Conservation (phyloP, 1,140 invertebrate genomes). For the Scylla paramamosain region DNA sequence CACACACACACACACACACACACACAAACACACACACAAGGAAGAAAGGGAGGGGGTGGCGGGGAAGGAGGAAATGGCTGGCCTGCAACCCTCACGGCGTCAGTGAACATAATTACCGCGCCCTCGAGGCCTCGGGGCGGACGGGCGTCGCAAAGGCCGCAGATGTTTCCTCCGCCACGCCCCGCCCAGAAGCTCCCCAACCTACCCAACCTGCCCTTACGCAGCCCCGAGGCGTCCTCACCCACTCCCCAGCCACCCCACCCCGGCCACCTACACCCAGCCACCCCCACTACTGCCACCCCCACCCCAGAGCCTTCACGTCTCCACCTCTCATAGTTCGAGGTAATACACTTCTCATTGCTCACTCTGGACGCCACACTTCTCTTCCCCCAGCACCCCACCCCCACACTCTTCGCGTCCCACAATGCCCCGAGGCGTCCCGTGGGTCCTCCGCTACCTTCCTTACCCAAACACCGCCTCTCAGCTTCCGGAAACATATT, state of each 20-base stretch:
- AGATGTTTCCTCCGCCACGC: neutral
- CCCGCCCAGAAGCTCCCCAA: neutral
- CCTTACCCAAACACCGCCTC: neutral
- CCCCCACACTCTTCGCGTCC: neutral
- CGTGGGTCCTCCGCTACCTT: slow-evolving; percentile 5
- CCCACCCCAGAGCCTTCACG: neutral
- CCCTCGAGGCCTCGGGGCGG: slow-evolving; percentile 14
- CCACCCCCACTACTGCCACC: neutral
- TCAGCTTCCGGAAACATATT: slow-evolving; percentile 37
- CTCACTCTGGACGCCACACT: slow-evolving; percentile 9
- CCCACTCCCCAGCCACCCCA: neutral
- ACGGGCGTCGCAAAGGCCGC: neutral
- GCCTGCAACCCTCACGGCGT: slow-evolving; percentile 16
- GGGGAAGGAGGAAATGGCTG: neutral
- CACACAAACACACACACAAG: neutral
- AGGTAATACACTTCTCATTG: no score
- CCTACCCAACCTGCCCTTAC: slow-evolving; percentile 29
- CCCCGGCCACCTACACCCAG: neutral
- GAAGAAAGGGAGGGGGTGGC: neutral
- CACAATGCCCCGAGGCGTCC: slow-evolving; percentile 8
- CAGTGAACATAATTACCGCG: slow-evolving; percentile 17
- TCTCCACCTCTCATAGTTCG: neutral
- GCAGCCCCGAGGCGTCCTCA: neutral
- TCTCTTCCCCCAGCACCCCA: neutral
- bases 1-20: slow-evolving; percentile 38